Conservation (phyloP, 1,140 invertebrate genomes). For the Medauroidea extradentata region DNA sequence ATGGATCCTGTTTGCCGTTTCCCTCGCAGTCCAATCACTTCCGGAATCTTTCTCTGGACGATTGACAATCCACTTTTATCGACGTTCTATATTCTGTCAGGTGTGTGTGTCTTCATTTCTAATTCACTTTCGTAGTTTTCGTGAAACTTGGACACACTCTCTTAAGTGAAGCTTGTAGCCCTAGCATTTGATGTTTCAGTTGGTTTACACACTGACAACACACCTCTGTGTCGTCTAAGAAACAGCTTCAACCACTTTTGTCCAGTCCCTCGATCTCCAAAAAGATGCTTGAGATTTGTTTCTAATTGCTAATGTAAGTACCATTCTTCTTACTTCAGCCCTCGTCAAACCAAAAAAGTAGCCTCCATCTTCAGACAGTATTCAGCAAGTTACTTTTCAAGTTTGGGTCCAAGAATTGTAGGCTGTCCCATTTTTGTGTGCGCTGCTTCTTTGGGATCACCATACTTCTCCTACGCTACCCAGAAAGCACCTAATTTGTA, state of each 20-base stretch:
- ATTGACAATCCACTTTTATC: no score
- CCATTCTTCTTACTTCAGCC: not conserved
- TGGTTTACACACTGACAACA: not conserved
- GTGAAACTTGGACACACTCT: slow-evolving; percentile 34
- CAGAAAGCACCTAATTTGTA: no score
- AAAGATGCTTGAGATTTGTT: not conserved
- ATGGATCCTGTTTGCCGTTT: no score
- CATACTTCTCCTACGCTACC: no score
- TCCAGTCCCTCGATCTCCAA: not conserved
- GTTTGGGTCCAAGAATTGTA: no score
- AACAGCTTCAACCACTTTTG: slow-evolving; percentile 12
- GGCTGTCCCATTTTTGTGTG: no score
- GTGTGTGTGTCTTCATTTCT: no score
- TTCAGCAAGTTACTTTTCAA: no score
- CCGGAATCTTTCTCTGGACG: no score
- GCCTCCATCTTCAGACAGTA: no score
- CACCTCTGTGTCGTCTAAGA: slow-evolving; percentile 11
- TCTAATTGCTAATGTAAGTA: not conserved
- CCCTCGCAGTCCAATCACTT: no score
- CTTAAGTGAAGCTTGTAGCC: slow-evolving; percentile 31
- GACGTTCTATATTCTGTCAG: slow-evolving; percentile 15
- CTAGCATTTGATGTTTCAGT: slow-evolving; percentile 31
- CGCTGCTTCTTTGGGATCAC: no score
- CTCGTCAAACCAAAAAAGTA: not conserved
- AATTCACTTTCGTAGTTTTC: slow-evolving; percentile 23